These are phyloP conservation scores for Cenopis cana DNA, from an alignment of 2,888 invertebrate genomes.

Conservation along the genomic window DNA sequence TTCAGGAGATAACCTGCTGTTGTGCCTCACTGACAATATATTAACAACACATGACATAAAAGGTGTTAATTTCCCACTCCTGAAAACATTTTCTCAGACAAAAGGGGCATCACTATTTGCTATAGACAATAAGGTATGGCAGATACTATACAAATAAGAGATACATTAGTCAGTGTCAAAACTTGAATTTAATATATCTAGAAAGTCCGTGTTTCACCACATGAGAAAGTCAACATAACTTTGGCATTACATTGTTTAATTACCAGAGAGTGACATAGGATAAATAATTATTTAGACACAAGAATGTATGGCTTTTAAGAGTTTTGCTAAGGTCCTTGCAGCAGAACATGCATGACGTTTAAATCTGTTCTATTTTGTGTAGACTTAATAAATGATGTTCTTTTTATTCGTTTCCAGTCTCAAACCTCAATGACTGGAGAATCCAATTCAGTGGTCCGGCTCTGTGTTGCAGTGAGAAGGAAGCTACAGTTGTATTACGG, in stretches of 20 bases:
- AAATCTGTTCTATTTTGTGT: no score
- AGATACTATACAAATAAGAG: not conserved
- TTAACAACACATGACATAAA: constrained; percentile 93
- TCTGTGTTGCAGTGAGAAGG: constrained; percentile 95
- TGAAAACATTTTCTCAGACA: constrained; percentile 91
- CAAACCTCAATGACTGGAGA: constrained; percentile 87
- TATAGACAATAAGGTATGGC: constrained; percentile 88
- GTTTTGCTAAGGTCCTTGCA: no score
- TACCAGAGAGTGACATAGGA: no score
- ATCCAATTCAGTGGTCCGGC: constrained; percentile 89
- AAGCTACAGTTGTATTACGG: constrained; percentile 95
- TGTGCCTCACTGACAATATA: constrained; percentile 88
- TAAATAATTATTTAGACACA: no score
- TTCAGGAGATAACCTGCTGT: constrained; percentile 82
- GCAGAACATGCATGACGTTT: no score
- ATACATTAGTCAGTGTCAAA: not conserved
- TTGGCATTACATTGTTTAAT: no score
- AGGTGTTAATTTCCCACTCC: constrained; percentile 91
- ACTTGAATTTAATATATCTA: not conserved
- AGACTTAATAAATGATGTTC: not conserved
- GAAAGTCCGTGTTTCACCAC: no score
- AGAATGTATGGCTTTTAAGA: no score
- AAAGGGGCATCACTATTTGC: constrained; percentile 96
- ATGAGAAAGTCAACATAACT: no score
- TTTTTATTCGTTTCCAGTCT: constrained; percentile 60